phyloP scores from a whole-genome alignment of 2,888 invertebrate species.

The Axea sp. region DNA sequence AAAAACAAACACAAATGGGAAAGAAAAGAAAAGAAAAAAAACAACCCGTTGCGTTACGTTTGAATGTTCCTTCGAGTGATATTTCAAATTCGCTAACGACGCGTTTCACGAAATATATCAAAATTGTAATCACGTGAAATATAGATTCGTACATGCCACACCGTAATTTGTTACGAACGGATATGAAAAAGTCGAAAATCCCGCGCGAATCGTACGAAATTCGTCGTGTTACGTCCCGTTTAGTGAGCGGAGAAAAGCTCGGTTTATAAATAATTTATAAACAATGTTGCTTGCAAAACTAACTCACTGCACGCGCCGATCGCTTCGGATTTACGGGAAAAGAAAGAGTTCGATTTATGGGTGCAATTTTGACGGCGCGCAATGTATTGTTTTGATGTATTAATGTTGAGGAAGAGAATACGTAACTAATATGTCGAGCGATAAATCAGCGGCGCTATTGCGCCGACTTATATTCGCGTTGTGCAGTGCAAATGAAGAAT shows the following conservation, averaged over 20 bases:
- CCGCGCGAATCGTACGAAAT: neutral
- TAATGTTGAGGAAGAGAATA: slow-evolving; percentile 50
- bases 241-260: too few relatives aligned
- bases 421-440: slow-evolving; percentile 51
- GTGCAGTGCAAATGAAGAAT: slow-evolving; percentile 28
- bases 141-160: too few relatives aligned
- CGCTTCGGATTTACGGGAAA: slow-evolving; percentile 5
- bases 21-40: too few relatives aligned
- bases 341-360: slow-evolving; percentile 15
- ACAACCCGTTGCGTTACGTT: too few relatives aligned
- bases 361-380: slow-evolving; percentile 23
- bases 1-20: too few relatives aligned
- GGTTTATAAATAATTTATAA: slow-evolving; percentile 49
- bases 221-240: slow-evolving; percentile 2
- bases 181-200: slow-evolving; percentile 22
- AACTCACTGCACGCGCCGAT: neutral
- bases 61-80: too few relatives aligned
- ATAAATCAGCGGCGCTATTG: slow-evolving; percentile 50
- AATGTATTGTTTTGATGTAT: slow-evolving; percentile 58
- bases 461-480: slow-evolving; percentile 26
- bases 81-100: too few relatives aligned
- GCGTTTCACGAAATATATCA: too few relatives aligned
- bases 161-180: slow-evolving; percentile 41
- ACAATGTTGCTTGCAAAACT: slow-evolving; percentile 24
- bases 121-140: too few relatives aligned